Evolutionary conservation across 2,113 vertebrate genomes (phyloP).

Genomic region (Platichthys flesus): DNA sequence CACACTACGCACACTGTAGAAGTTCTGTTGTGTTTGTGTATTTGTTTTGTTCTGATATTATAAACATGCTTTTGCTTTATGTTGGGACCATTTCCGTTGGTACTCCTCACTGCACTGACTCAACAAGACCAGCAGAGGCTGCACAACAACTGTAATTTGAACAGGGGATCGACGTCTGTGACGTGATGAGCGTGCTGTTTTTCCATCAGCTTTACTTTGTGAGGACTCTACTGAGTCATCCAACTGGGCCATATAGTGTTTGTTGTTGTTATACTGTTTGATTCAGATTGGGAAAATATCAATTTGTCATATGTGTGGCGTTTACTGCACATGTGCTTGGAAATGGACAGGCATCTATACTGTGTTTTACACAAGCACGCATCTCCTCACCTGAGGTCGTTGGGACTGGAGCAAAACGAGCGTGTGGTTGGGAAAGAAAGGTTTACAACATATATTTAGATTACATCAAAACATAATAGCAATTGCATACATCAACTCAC

Average conservation of each 20-base stretch:
- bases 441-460: neutral
- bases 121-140: constrained; percentile 24
- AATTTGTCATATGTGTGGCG: no score
- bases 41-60: no score
- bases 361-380: neutral
- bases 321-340: neutral
- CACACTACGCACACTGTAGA: no score
- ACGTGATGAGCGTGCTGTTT: neutral
- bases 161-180: neutral
- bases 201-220: neutral
- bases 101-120: neutral
- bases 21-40: no score
- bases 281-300: neutral
- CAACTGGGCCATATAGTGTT: neutral
- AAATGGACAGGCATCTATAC: neutral
- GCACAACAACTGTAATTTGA: neutral
- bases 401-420: neutral
- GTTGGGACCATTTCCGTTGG: neutral
- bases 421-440: neutral
- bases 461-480: neutral
- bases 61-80: no score
- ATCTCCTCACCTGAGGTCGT: constrained; percentile 45
- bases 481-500: no score
- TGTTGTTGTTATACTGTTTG: neutral
- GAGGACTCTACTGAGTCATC: neutral